Evolutionary conservation across 2,888 invertebrate species (phyloP), one percentile per base, ranked within the genome.

Genomic region (Sacculina carcini): DNA sequence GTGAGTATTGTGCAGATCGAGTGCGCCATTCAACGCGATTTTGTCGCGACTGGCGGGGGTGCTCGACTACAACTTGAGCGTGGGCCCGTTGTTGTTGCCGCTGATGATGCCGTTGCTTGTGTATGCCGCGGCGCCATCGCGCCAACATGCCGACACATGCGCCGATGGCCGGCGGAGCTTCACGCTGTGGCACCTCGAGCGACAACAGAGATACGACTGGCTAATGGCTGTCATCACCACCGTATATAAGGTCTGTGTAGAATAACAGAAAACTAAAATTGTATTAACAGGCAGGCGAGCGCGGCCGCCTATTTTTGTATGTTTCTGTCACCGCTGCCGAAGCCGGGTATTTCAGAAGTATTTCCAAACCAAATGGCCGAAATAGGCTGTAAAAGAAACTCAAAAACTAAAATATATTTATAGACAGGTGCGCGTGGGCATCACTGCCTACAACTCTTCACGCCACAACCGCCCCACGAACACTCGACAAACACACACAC

Each of bases 171-270:
- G 32, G 6, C 74, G 76, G 3, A 71, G 71, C 57, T 90, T 87
- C 65, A 85, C 90, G 14, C 70, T 98, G 47, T 86, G 85, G 75
- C 75, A 78, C 58, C 68, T 96, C 53, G 85, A 89, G 63, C 77
- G 86, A 1, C 83, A 86, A 62, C 76, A 79, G 12, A 70, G 96
- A 4, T 72, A 85, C 39, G 81, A 83, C 58, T 98, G 98, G 96
- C 74, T 98, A 16, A 80, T 85, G 73, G 76, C 92, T 1, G 67
- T 94, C 21, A 75, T 94, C 14, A 86, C 96, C 14, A 76, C 96
- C 51, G 71, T 98, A 1, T 98, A 98, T 63, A 98, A 98, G 77
- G 89, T 86, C n/a, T n/a, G n/a, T n/a, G n/a, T n/a, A n/a, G n/a
- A n/a, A n/a, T n/a, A n/a, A n/a, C n/a, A n/a, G n/a, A n/a, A n/a